Evolutionary conservation across 2,888 invertebrate species (phyloP).

Genomic region (Parnassius glacialis): DNA sequence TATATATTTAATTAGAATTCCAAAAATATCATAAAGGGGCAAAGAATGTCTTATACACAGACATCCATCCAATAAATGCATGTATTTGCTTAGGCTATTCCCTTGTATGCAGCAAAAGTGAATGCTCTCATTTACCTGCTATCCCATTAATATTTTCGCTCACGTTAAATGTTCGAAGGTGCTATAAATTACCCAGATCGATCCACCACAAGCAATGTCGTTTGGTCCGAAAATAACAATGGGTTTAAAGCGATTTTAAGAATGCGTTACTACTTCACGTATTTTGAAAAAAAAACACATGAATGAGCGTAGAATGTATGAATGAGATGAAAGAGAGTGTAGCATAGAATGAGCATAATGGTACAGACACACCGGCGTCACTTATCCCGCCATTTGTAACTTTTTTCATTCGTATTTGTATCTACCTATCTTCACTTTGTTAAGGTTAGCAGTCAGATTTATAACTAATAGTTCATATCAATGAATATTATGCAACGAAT

Average conservation of each 20-base stretch:
- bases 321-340: conserved; percentile 27
- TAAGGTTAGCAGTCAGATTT: background rate
- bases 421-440: conserved; percentile 23
- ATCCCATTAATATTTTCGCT: conserved; percentile 3
- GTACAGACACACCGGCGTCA: conserved; percentile 52
- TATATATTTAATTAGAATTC: too few relatives aligned
- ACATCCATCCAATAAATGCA: too few relatives aligned
- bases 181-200: conserved; percentile 31
- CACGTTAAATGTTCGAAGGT: conserved; percentile 38
- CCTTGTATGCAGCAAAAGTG: too few relatives aligned
- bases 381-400: conserved; percentile 47
- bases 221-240: conserved; percentile 35
- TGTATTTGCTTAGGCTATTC: too few relatives aligned
- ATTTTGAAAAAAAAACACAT: conserved; percentile 30
- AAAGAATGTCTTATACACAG: too few relatives aligned
- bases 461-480: too few relatives aligned
- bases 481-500: too few relatives aligned
- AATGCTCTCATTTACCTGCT: conserved; percentile 14
- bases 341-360: conserved; percentile 29
- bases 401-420: conserved; percentile 36
- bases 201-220: conserved; percentile 35
- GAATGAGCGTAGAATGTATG: conserved; percentile 42
- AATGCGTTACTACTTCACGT: conserved; percentile 35
- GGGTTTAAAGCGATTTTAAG: conserved; percentile 34
- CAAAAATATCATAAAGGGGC: too few relatives aligned